Evolutionary conservation across 2,888 invertebrate species (phyloP), one percentile per base, ranked within the genome.

Genomic region (Parnassius apollo): DNA sequence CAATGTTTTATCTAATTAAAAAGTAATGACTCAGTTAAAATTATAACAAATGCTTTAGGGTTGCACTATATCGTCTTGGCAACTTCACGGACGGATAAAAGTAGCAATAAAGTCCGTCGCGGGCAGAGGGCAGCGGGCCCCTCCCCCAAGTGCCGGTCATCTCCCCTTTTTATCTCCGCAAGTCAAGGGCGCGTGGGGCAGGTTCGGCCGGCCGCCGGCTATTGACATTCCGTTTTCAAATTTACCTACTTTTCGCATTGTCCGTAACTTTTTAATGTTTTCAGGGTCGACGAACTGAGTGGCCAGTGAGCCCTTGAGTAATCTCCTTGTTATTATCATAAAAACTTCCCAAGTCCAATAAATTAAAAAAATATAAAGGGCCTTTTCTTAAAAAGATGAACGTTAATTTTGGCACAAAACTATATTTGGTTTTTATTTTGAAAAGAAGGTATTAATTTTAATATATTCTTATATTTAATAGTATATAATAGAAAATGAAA

Each of bases 131-230:
- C 60, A 61, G 57, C 56, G 48, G 9, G 55, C 51, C 50, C 70
- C 71, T 72, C 67, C 71, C 72, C 75, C 76, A 73, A 80, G 80
- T 75, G 85, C 74, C 85, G 89, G 88, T 89, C 88, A 89, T 86
- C 86, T 86, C 88, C 83, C 85, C 84, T 86, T 86, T 87, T 88
- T 88, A 89, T 89, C 91, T 86, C 79, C 63, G 63, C 88, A 90
- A 91, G 87, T 88, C 90, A 91, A 89, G 91, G 91, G 88, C 90
- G 88, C 86, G 86, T 91, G 90, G 85, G 91, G 91, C 88, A 91
- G 91, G 91, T 91, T 85, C 88, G 80, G 82, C 85, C 81, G 86
- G 85, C 90, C 88, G 87, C 72, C 88, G 90, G 91, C 91, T 91
- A 91, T 91, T 91, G 91, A 91, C 91, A 89, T 91, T 89, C 83